These are phyloP conservation scores for Bubo bubo DNA, from an alignment of 2,113 vertebrate species.

Conservation along the genomic window DNA sequence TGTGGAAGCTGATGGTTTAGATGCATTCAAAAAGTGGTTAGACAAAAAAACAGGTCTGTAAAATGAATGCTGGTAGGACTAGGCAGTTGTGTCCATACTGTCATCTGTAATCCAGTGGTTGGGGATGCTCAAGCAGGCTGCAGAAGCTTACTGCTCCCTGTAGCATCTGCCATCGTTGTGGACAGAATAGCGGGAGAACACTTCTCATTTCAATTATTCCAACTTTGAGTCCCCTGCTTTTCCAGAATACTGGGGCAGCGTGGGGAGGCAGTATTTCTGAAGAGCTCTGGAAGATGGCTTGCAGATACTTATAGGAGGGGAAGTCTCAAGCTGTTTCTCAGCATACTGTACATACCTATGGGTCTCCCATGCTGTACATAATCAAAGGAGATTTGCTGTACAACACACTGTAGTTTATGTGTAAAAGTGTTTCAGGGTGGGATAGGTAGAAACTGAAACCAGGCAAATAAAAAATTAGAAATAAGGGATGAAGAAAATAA, in stretches of 20 bases:
- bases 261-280: not conserved
- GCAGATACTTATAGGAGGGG: not conserved
- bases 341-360: not conserved
- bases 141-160: not conserved
- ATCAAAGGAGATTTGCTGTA: not conserved
- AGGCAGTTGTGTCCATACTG: not conserved
- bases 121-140: not conserved
- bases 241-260: not conserved
- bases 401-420: rapidly evolving
- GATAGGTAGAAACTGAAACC: not conserved
- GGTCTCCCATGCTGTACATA: not conserved
- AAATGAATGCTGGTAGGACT: not conserved
- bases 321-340: not conserved
- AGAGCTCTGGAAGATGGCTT: not conserved
- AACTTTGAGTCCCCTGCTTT: not conserved
- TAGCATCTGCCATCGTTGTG: rapidly evolving
- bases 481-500: not conserved
- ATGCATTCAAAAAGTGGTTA: not conserved
- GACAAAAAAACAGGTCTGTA: not conserved
- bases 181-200: not conserved
- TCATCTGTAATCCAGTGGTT: not conserved
- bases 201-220: not conserved
- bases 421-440: not conserved
- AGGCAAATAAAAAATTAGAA: not conserved
- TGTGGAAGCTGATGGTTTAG: not conserved